phyloP scores from a whole-genome alignment of 2,888 invertebrate genomes.

The Yponomeuta cagnagella region DNA sequence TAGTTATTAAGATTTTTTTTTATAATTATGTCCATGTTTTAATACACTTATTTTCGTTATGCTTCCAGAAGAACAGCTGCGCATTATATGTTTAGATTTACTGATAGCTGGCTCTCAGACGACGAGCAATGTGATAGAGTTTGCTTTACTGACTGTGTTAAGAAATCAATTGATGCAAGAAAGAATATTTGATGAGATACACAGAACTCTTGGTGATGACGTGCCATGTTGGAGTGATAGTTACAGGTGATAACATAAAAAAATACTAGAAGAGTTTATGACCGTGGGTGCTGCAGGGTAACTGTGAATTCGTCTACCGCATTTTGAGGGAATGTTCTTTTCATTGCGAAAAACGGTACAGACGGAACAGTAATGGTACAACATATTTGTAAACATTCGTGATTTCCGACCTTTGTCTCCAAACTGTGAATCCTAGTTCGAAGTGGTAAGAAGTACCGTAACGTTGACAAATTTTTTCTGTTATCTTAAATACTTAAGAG shows the following conservation, averaged over 20 bases:
- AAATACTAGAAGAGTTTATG: not conserved
- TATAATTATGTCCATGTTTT: no score
- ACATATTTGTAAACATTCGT: no score
- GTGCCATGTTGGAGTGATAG: conserved; percentile 52
- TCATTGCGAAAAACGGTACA: no score
- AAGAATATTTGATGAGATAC: conserved; percentile 78
- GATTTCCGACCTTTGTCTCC: no score
- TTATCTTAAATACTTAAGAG: no score
- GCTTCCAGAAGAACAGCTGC: conserved; percentile 58
- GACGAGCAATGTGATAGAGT: conserved; percentile 79
- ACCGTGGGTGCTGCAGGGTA: not conserved
- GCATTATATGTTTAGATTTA: conserved; percentile 78
- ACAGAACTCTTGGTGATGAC: conserved; percentile 63
- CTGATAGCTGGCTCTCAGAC: conserved; percentile 85
- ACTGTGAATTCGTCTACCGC: no score
- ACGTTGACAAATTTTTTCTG: no score
- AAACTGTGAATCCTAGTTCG: no score
- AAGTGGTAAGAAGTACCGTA: no score
- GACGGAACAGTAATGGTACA: no score
- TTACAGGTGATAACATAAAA: conserved; percentile 33
- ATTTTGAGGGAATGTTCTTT: no score
- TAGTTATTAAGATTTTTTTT: not conserved
- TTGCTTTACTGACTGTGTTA: conserved; percentile 74
- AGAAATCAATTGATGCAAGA: conserved; percentile 74
- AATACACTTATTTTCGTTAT: not conserved